Conservation (phyloP, 2,797 vertebrate species). For the Rallus crepitans region DNA sequence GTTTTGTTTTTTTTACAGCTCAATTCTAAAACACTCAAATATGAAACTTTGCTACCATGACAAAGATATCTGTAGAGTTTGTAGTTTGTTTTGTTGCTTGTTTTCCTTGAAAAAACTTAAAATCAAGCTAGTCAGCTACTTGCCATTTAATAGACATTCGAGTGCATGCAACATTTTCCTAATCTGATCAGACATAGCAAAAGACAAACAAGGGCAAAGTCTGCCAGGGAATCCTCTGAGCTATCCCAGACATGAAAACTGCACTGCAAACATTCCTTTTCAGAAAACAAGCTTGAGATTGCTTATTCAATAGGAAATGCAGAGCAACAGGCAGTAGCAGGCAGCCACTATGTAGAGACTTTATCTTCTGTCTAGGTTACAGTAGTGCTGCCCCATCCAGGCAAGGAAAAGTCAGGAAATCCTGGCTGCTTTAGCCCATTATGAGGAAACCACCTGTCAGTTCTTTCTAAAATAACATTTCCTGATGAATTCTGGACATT, state of each 20-base stretch:
- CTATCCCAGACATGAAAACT: neutral
- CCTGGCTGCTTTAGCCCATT: neutral
- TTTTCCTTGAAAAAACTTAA: neutral
- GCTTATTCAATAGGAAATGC: neutral
- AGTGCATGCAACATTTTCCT: neutral
- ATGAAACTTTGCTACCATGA: neutral
- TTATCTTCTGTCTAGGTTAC: neutral
- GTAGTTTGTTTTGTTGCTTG: neutral
- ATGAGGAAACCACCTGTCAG: neutral
- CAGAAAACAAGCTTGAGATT: neutral
- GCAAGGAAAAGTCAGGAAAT: neutral
- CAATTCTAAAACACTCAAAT: neutral
- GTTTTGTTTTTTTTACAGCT: too few relatives aligned
- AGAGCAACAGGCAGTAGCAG: neutral
- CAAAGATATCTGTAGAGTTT: neutral
- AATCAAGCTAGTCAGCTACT: too few relatives aligned
- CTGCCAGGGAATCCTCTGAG: neutral
- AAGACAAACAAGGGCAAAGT: neutral
- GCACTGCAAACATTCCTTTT: neutral
- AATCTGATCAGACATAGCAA: neutral
- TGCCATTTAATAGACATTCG: neutral
- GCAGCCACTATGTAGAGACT: neutral
- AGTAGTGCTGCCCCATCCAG: fast-evolving
- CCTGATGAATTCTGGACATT: neutral
- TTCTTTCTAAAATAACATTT: neutral